Evolutionary conservation across 2,113 vertebrate genomes (phyloP).

Genomic region (Nothocercus nigrocapillus): DNA sequence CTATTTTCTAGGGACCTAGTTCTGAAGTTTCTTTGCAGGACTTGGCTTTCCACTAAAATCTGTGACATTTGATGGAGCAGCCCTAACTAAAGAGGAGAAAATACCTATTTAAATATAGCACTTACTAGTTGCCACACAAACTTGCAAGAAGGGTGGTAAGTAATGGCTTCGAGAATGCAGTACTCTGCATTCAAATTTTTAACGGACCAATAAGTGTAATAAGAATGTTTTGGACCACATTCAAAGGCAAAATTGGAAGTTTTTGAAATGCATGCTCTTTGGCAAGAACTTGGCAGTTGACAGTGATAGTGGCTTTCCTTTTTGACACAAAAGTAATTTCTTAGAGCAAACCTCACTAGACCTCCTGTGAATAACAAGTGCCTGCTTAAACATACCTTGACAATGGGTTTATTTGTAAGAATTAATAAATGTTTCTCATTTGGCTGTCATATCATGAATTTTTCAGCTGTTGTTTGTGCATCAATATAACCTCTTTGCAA

Average conservation of each 20-base stretch:
- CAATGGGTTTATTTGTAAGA: neutral
- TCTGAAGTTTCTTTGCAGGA: neutral
- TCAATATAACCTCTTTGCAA: neutral
- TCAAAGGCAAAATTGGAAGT: neutral
- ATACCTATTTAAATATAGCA: neutral
- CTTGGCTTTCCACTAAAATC: neutral
- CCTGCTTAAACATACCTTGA: neutral
- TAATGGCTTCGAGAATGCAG: neutral
- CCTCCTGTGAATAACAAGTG: neutral
- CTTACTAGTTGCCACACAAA: fast-evolving
- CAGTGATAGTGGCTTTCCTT: neutral
- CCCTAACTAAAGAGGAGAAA: neutral
- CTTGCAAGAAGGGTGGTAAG: neutral
- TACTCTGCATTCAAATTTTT: neutral
- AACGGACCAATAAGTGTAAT: neutral
- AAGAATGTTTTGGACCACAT: neutral
- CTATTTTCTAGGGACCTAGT: neutral
- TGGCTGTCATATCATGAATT: neutral
- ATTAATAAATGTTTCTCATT: neutral
- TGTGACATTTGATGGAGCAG: neutral
- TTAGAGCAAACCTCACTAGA: fast-evolving
- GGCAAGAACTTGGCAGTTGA: neutral
- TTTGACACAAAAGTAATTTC: neutral
- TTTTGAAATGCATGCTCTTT: neutral
- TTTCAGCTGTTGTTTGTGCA: neutral